A percentile compares a stretch with the other conserved stretches of the same genome.
These are phyloP conservation scores for Bombus cullumanus DNA, from an alignment of 1,140 invertebrate genomes.

Conservation along the genomic window DNA sequence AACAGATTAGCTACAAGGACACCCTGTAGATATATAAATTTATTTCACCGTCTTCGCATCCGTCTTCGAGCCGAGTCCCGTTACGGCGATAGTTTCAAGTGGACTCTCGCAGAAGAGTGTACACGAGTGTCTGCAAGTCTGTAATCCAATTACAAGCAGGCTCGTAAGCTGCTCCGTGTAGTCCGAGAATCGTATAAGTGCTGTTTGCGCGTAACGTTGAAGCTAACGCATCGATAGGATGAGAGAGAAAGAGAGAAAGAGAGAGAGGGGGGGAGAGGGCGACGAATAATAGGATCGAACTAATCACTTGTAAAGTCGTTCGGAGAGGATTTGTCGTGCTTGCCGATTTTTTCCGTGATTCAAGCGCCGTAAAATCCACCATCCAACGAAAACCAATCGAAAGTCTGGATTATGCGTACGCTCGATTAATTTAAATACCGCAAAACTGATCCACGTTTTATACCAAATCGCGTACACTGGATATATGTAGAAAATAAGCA, in stretches of 20 bases:
- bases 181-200: constrained; percentile 43
- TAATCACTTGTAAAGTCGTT: constrained; percentile 52
- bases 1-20: background rate
- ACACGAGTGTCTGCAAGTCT: constrained; percentile 53
- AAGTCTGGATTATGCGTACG: background rate
- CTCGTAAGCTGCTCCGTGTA: constrained; percentile 40
- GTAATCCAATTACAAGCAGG: constrained; percentile 66
- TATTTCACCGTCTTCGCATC: background rate
- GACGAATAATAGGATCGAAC: constrained; percentile 61
- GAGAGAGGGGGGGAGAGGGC: background rate
- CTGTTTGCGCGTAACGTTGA: constrained; percentile 39
- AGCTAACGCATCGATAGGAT: constrained; percentile 37
- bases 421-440: background rate
- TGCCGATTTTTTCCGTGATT: background rate
- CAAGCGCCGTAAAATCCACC: background rate
- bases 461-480: background rate
- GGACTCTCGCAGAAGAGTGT: constrained; percentile 36
- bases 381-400: background rate
- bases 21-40: background rate
- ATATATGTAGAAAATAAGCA: too few species aligned
- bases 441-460: background rate
- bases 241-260: background rate
- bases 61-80: constrained; percentile 2
- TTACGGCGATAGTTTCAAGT: constrained; percentile 36
- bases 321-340: constrained; percentile 16